phyloP scores from a whole-genome alignment of 2,797 vertebrate genomes.

The Chelon labrosus region DNA sequence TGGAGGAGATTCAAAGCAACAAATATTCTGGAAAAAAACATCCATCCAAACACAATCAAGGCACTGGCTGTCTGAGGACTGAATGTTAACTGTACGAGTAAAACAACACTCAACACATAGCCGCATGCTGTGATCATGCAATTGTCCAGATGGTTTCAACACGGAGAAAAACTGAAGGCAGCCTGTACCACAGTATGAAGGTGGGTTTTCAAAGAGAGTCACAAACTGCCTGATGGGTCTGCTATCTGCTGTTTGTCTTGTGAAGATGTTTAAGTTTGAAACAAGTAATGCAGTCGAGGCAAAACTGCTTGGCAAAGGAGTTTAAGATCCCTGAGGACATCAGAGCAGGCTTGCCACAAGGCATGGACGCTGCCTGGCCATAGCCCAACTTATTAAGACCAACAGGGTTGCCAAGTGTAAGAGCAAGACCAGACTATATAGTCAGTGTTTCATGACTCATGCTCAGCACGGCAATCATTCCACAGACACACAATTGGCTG shows the following conservation, averaged over 20 bases:
- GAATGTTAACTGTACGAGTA: constrained; percentile 51
- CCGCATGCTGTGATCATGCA: constrained; percentile 61
- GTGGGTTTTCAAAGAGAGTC: constrained; percentile 59
- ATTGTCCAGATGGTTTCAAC: constrained; percentile 72
- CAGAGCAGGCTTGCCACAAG: constrained; percentile 1
- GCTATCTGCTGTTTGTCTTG: constrained; percentile 32
- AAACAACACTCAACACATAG: constrained; percentile 55
- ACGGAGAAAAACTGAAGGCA: constrained; percentile 59
- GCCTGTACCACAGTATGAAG: constrained; percentile 59
- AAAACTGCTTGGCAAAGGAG: constrained; percentile 23
- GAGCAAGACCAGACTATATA: constrained; percentile 34
- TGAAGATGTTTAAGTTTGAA: constrained; percentile 47
- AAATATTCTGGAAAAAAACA: constrained; percentile 31
- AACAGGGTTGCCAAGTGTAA: constrained; percentile 41
- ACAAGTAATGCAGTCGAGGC: constrained; percentile 20
- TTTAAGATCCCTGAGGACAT: constrained; percentile 42
- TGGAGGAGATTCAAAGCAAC: constrained; percentile 20
- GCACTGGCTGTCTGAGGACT: constrained; percentile 34
- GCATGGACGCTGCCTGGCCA: constrained; percentile 38
- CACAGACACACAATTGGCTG: constrained; percentile 44
- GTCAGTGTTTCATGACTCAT: constrained; percentile 53
- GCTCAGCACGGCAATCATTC: constrained; percentile 46
- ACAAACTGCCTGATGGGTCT: constrained; percentile 53
- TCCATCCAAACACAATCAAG: constrained; percentile 50
- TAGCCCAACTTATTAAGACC: constrained; percentile 55